Evolutionary conservation across 2,113 vertebrate species (phyloP).

Genomic region (Vulpes ferrilata): DNA sequence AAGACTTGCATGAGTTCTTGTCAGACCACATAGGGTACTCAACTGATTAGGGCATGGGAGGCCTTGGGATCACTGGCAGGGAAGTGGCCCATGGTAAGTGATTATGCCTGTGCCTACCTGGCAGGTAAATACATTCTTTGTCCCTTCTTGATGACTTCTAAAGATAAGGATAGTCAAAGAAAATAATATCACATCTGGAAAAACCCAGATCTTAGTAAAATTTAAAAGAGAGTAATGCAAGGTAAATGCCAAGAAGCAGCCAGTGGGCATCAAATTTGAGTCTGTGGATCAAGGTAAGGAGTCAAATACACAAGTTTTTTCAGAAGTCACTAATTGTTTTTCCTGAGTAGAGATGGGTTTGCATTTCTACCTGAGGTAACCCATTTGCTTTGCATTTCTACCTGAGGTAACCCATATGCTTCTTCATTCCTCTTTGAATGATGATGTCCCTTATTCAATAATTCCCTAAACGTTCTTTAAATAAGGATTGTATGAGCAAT

Average conservation of each 20-base stretch:
- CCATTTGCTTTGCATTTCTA: constrained; percentile 9
- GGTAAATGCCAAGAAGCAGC: not conserved
- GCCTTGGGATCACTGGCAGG: not conserved
- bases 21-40: not conserved
- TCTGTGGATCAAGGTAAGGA: not conserved
- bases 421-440: constrained; percentile 31
- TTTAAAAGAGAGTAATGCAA: not conserved
- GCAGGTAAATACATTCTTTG: not conserved
- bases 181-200: not conserved
- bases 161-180: not conserved
- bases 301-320: not conserved
- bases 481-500: constrained; percentile 68
- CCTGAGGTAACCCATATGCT: not conserved
- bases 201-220: not conserved
- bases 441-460: not conserved
- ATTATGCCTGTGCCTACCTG: not conserved
- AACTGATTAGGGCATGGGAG: not conserved
- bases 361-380: not conserved
- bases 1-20: not conserved
- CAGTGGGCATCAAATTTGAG: not conserved
- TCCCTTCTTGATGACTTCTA: not conserved
- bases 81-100: not conserved
- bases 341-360: not conserved
- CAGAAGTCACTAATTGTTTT: not conserved
- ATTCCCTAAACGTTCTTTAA: constrained; percentile 10